Percentiles rank a stretch among this genome's conserved stretches.
Conservation (phyloP, 2,888 invertebrate species). For the Agrotis ipsilon region DNA sequence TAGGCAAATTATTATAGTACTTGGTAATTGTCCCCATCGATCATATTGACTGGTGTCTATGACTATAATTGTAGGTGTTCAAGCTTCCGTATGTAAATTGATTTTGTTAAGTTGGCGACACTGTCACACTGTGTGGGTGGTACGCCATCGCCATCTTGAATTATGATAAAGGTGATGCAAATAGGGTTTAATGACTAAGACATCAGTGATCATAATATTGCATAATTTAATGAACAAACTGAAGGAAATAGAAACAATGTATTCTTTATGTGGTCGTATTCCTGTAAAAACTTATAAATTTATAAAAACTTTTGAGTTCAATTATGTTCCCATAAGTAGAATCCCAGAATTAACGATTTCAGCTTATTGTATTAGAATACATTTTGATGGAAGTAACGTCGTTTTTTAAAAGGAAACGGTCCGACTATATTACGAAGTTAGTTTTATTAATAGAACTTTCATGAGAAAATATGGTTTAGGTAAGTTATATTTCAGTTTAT, state of each 20-base stretch:
- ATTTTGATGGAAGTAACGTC: no score
- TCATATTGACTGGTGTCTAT: slow-evolving; percentile 52
- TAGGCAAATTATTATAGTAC: slow-evolving; percentile 38
- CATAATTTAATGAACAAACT: background rate
- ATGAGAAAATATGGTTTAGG: no score
- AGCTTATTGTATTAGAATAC: no score
- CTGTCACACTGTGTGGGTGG: slow-evolving; percentile 14
- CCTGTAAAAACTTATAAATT: no score
- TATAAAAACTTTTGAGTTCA: no score
- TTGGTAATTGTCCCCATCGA: slow-evolving; percentile 57
- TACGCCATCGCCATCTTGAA: slow-evolving; percentile 1
- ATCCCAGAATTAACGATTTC: no score
- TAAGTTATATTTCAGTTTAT: no score
- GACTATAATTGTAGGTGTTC: slow-evolving; percentile 33
- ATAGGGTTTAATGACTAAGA: slow-evolving; percentile 1
- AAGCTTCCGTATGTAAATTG: slow-evolving; percentile 53
- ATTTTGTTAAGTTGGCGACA: slow-evolving; percentile 33
- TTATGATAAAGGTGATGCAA: background rate
- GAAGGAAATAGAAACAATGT: background rate
- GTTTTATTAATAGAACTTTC: no score
- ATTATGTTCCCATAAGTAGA: no score
- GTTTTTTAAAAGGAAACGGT: no score
- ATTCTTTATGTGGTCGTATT: no score
- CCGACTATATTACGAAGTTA: no score
- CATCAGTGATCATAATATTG: slow-evolving; percentile 8